Evolutionary conservation across 2,113 vertebrate species (phyloP).

Genomic region (Pseudolaguvia tuberculata): DNA sequence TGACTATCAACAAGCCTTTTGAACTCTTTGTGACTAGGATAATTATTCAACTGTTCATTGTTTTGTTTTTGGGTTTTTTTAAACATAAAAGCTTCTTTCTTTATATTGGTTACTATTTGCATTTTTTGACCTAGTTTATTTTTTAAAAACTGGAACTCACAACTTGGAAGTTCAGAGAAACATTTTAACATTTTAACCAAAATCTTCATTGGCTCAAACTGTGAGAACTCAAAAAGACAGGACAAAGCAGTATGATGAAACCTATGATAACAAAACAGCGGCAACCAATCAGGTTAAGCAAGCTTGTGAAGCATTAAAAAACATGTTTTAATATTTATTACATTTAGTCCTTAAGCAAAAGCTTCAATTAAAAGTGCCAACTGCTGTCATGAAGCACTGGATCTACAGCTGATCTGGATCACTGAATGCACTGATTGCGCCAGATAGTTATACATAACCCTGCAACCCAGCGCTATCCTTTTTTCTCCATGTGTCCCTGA

Average conservation of each 20-base stretch:
- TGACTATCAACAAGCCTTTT: constrained; percentile 34
- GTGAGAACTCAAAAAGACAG: constrained; percentile 18
- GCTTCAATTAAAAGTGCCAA: constrained; percentile 1
- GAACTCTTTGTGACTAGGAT: constrained; percentile 29
- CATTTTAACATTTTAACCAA: background rate
- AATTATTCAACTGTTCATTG: background rate
- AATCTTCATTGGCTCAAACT: background rate
- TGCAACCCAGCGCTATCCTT: background rate
- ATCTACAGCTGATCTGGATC: constrained; percentile 18
- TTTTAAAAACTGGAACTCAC: too few relatives aligned
- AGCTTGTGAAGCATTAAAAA: background rate
- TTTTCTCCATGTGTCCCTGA: constrained; percentile 30
- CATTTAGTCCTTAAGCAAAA: background rate
- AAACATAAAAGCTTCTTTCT: constrained; percentile 1
- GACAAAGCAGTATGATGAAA: constrained; percentile 4
- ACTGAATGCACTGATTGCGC: background rate
- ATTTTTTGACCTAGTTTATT: too few relatives aligned
- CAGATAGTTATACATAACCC: background rate
- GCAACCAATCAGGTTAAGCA: background rate
- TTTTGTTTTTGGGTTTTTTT: background rate
- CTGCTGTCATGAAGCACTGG: background rate
- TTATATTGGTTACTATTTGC: constrained; percentile 15
- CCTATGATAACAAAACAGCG: background rate
- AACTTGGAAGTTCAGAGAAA: background rate
- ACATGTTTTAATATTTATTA: background rate